Evolutionary conservation across 2,888 invertebrate species (phyloP).

Genomic region (Drosophila limbata): DNA sequence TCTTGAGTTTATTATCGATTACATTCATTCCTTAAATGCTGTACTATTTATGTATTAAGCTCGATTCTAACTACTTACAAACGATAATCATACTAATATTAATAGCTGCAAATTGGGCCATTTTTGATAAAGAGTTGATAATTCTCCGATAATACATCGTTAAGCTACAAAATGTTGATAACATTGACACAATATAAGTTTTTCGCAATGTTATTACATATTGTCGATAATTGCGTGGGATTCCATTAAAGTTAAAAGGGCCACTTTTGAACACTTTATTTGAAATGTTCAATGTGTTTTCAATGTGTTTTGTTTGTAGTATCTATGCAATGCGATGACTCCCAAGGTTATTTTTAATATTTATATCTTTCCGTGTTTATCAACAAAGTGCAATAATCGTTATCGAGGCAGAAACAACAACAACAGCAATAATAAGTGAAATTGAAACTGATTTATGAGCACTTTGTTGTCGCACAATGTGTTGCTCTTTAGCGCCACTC

Average conservation of each 20-base stretch:
- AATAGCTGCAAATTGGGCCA: neutral
- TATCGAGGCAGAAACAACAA: constrained; percentile 62
- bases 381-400: constrained; percentile 67
- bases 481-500: constrained; percentile 67
- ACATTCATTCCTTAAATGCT: neutral
- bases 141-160: neutral
- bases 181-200: neutral
- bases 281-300: constrained; percentile 3
- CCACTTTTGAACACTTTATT: constrained; percentile 12
- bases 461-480: constrained; percentile 55
- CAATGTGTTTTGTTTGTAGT: constrained; percentile 29
- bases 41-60: neutral
- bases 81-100: neutral
- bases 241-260: constrained; percentile 1
- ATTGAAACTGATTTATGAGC: constrained; percentile 71
- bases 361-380: constrained; percentile 31
- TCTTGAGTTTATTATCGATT: neutral
- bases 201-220: constrained; percentile 2
- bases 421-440: constrained; percentile 13
- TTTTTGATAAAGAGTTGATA: neutral
- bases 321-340: constrained; percentile 26
- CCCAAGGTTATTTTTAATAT: constrained; percentile 16
- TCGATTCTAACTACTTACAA: neutral
- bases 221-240: constrained; percentile 14
- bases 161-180: neutral